Conservation (phyloP, 2,113 vertebrate genomes). For the Beaufortia kweichowensis region DNA sequence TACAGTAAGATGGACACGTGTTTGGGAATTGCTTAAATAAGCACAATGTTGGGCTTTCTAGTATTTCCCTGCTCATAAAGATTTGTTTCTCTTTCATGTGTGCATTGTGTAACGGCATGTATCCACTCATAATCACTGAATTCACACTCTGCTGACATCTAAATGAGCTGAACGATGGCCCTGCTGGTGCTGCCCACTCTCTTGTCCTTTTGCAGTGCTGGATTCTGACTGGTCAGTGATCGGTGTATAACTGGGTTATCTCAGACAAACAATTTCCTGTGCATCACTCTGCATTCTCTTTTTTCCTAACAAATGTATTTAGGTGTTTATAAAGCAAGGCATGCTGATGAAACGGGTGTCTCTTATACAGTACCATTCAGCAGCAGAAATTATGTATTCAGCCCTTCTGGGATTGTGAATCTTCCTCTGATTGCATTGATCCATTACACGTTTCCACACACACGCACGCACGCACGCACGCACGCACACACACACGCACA, state of each 20-base stretch:
- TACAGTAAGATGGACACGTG: neutral
- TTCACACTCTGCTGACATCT: conserved; percentile 11
- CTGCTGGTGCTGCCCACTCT: neutral
- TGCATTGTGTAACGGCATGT: conserved; percentile 20
- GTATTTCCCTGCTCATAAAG: neutral
- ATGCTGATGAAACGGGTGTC: neutral
- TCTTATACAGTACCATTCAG: neutral
- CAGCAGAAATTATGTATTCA: neutral
- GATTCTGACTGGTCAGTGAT: too few species aligned
- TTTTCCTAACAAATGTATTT: too few species aligned
- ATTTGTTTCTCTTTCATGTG: neutral
- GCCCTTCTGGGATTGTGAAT: conserved; percentile 7
- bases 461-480: too few species aligned
- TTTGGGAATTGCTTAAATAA: conserved; percentile 1
- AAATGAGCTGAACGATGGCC: neutral
- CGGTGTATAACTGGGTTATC: too few species aligned
- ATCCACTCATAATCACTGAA: conserved; percentile 11
- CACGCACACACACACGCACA: conserved; percentile 14
- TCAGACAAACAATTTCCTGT: too few species aligned
- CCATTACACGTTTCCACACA: neutral
- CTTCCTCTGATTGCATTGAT: conserved; percentile 31
- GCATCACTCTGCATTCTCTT: too few species aligned
- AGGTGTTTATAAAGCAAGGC: too few species aligned
- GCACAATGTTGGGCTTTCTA: neutral
- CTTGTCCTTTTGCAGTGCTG: neutral